Conservation (phyloP, 2,113 vertebrate species). For the Toxostoma redivivum region DNA sequence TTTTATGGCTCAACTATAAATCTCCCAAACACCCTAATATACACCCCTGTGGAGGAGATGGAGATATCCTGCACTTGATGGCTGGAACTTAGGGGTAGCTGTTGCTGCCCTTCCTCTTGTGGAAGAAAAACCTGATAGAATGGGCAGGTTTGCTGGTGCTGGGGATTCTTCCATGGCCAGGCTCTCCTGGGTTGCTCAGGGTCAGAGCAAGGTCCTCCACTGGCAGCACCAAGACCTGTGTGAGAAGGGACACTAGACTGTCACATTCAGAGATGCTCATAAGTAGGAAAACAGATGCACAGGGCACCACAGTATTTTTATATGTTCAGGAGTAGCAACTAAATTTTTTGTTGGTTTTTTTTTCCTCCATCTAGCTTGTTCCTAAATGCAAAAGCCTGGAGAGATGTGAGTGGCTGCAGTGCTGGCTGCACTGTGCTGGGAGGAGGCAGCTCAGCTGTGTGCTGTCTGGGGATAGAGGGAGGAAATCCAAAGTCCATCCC, state of each 20-base stretch:
- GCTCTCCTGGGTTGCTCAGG: not conserved
- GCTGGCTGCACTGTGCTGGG: not conserved
- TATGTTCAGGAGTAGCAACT: not conserved
- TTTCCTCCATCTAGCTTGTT: not conserved
- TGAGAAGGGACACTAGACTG: not conserved
- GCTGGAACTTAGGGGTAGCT: not conserved
- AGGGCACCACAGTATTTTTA: not conserved
- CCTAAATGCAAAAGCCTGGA: not conserved
- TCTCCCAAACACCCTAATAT: not conserved
- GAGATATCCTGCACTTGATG: not conserved
- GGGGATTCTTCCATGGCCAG: not conserved
- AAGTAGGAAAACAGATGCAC: not conserved
- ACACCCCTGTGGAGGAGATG: not conserved
- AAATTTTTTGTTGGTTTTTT: not conserved
- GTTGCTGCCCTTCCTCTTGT: not conserved
- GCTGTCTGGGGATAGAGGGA: not conserved
- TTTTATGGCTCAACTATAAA: not conserved
- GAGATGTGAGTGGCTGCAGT: not conserved
- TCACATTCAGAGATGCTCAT: not conserved
- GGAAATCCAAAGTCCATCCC: not conserved
- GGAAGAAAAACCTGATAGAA: not conserved
- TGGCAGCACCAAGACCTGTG: not conserved
- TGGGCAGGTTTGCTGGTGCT: not conserved
- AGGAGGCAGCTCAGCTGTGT: not conserved
- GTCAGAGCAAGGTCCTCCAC: not conserved